Base-by-base conservation (phyloP, 2,888 invertebrate genomes). In the Tetheella fluctuosa region DNA sequence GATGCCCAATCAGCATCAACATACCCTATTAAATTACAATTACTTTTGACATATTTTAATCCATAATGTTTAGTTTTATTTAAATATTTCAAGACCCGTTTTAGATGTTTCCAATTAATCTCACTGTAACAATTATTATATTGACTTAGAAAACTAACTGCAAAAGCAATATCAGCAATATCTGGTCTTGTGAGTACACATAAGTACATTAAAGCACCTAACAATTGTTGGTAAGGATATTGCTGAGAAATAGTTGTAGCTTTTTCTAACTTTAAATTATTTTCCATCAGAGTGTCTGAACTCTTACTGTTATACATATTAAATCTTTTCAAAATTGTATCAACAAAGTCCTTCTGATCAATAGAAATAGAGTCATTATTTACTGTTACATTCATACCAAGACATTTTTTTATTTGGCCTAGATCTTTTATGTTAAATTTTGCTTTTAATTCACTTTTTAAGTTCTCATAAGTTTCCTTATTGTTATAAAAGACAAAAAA, bases 1-100 rank as follows among this genome's bases (percentile, higher is more conserved):
- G 53, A 61, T 3, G 60, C 70, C 68, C 70, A 70, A 53, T 71
- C 67, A 6, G 67, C 65, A 64, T 70, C 68, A 17, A 69, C 71
- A 69, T 17, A 68, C 6, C 62, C 64, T 17, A 25, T 23, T 12
- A 64, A 8, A 6, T 59, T 17, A 37, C 12, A 7, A 15, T 20
- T 42, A 42, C 25, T 15, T 17, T 28, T 58, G 2, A 5, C 25
- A 61, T 59, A 64, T 39, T 56, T 59, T 25, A 69, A 34, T 60
- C 69, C 53, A 57, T n/a, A 65, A 34, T 13, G 28, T 20, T 64
- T 69, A 23, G 64, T 69, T 57, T 61, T 59, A 37, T 58, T 58
- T 20, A 67, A 53, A 28, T 66, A 64, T 48, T 52, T 69, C 0
- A 66, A 15, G 23, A 61, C 23, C 2, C 59, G 37, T 63, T 60